Base-by-base conservation (phyloP, 2,113 vertebrate genomes). In the Pimephales promelas region DNA sequence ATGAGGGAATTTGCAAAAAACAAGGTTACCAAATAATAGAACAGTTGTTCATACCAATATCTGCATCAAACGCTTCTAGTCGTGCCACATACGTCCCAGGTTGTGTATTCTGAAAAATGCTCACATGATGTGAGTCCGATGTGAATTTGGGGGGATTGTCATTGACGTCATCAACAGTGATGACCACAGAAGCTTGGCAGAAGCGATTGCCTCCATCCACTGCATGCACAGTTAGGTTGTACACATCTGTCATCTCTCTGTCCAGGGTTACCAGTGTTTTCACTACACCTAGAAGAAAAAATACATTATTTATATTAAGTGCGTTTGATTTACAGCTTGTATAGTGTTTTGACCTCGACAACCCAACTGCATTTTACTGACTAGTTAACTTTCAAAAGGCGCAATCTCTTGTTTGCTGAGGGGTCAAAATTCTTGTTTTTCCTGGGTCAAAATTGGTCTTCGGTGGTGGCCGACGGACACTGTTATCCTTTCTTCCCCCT, bases 71-170 rank as follows among this genome's bases (percentile, higher is more conserved):
- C 66, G 96, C 95, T 87, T 96, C 95, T 18, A 96, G 93, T 79
- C 94, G 92, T 9, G 94, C 93, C 88, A 96, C 3, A 59, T 89
- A 92, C 0, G 95, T 95, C 73, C 94, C 93, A 1, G 94, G 91
- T 72, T 95, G 95, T 0, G 95, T 96, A 89, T 95, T 96, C 82
- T 96, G 95, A 88, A 94, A 95, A 10, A 96, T 94, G 0, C 94
- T 95, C 45, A 96, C 89, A 79, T 92, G 87, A 34, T 95, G 93
- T 3, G 92, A 90, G 73, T 95, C 95, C n/a, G 91, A 88, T 49
- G 95, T 93, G 86, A 96, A 96, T 40, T 93, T 92, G 0, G 96
- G 96, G 20, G 92, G 89, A 1, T 96, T 96, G 86, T 96, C 95
- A 85, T 96, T 96, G 85, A 95, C 92, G 22, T 96, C 96, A 85